Percentiles rank a stretch among this genome's conserved stretches.
Conservation (phyloP, 2,113 vertebrate species). For the Galemys pyrenaicus region DNA sequence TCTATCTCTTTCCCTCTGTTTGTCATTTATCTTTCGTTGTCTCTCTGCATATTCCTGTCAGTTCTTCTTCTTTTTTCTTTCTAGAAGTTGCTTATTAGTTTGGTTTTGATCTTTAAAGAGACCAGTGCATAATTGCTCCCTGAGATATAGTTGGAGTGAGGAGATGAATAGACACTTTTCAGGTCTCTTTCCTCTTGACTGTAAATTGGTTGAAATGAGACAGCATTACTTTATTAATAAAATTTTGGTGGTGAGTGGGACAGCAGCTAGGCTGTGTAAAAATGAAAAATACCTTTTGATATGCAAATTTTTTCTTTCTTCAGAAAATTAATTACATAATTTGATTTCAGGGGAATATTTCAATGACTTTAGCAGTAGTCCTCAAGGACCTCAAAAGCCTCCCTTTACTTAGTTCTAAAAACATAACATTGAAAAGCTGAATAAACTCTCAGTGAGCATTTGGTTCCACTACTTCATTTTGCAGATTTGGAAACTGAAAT, state of each 20-base stretch:
- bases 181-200: conserved; percentile 12
- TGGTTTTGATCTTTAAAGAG: conserved; percentile 24
- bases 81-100: not conserved
- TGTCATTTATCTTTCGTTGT: not conserved
- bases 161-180: conserved; percentile 28
- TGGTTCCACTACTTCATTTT: not conserved
- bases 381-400: conserved; percentile 30
- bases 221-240: conserved; percentile 66
- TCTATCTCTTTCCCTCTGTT: not conserved
- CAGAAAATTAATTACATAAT: conserved; percentile 55
- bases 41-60: not conserved
- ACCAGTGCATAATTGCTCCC: not conserved
- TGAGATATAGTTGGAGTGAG: not conserved
- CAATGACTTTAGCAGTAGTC: conserved; percentile 33
- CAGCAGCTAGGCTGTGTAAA: conserved; percentile 42
- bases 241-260: conserved; percentile 66
- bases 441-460: not conserved
- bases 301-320: conserved; percentile 66
- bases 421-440: not conserved
- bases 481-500: conserved; percentile 1
- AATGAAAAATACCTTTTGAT: conserved; percentile 69
- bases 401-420: conserved; percentile 5
- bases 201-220: conserved; percentile 50
- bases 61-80: not conserved
- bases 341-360: conserved; percentile 59